These are phyloP conservation scores for Sinosuthora webbiana DNA, from an alignment of 2,113 vertebrate genomes.

Conservation along the genomic window DNA sequence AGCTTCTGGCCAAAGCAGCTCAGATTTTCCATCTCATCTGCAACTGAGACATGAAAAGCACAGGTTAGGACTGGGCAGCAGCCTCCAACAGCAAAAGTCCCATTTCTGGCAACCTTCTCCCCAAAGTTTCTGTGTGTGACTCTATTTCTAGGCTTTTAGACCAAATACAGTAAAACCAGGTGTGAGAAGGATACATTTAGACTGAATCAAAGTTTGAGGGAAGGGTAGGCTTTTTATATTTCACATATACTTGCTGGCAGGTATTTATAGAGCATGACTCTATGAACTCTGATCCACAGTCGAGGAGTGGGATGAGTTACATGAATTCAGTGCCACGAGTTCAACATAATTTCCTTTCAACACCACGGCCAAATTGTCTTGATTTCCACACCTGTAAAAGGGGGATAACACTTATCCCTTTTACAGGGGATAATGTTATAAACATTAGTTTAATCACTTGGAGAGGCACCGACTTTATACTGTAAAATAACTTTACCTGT, in stretches of 20 bases:
- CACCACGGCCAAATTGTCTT: slow-evolving; percentile 2
- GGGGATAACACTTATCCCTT: background rate
- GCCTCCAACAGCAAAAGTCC: background rate
- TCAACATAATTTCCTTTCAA: slow-evolving; percentile 39
- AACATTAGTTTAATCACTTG: background rate
- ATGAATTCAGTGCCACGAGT: background rate
- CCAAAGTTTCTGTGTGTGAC: background rate
- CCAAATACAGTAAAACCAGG: background rate
- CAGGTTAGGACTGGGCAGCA: background rate
- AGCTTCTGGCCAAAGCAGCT: slow-evolving; percentile 22
- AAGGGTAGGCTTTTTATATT: background rate
- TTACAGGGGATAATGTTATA: background rate
- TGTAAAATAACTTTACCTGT: background rate
- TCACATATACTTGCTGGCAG: background rate
- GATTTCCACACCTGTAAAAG: slow-evolving; percentile 7
- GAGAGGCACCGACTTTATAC: background rate
- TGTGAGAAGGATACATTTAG: background rate
- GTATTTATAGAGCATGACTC: slow-evolving; percentile 26
- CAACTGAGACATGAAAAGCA: background rate
- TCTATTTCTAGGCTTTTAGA: background rate
- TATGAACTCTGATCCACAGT: background rate
- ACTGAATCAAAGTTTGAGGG: background rate
- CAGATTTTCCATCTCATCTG: slow-evolving; percentile 23
- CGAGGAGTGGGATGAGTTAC: slow-evolving; percentile 30
- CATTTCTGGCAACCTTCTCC: background rate